Evolutionary conservation across 2,888 invertebrate species (phyloP), one percentile per base, ranked within the genome.

Genomic region (Cenopis cana): DNA sequence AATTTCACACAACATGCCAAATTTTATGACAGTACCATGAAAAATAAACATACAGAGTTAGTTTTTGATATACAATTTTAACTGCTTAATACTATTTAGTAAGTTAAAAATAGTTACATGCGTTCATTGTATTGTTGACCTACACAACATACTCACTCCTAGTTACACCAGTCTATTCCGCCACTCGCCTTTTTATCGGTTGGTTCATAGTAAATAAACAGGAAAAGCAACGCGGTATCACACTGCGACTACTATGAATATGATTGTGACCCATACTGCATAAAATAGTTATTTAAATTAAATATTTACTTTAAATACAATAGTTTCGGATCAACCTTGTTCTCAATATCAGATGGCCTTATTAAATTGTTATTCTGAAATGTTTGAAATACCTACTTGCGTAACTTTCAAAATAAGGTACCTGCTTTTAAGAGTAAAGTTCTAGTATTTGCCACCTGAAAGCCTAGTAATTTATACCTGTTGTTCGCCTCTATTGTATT

Each of bases 121-220:
- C 24, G 2, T 24, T 24, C 4, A 24, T 24, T 3, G 24, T 24
- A 24, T 24, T 24, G n/a, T n/a, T n/a, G n/a, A 24, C 24, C 24
- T 24, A 24, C 1, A 55, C 8, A n/a, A 55, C 55, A 55, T 55
- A 12, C 41, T n/a, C 46, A 41, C 10, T 18, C 17, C 46, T 33
- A 50, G 36, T 3, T 38, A 52, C 18, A 12, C 11, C 5, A n/a
- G 3, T 12, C 8, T 29, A 17, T 50, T 33, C 5, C 38, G 56
- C n/a, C 24, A 12, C 1, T 38, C 3, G 20, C 18, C 17, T 10
- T 65, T 46, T 68, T 61, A 61, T 60, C 68, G 18, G 41, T 17
- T 33, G 41, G 29, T 38, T 9, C 29, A 18, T 5, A 18, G 50
- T 57, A 64, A 69, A 69, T 57, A 64, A 69, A 69, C 69, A 64